Evolutionary conservation across 2,113 vertebrate species (phyloP), one percentile per base, ranked within the genome.

Genomic region (Apistogramma diplotaenia): DNA sequence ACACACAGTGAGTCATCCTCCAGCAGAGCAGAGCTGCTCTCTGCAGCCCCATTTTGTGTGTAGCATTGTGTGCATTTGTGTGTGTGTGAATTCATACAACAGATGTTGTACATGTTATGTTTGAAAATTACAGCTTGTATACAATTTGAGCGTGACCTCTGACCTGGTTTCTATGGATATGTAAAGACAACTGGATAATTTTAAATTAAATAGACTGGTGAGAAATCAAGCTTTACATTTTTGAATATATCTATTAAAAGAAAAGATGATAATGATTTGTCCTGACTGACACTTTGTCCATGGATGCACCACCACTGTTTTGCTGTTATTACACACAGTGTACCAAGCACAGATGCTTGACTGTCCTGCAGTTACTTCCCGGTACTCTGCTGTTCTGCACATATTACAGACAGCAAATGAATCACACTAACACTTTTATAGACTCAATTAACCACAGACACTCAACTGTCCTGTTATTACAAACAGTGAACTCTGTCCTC

Each of bases 1-100:
- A 62, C 29, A 81, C 61, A 54, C 74, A 54, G 60, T 86, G 81
- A 83, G 43, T 87, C 85, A 82, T 86, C 84, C 60, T 81, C 61
- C 65, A 72, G n/a, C 65, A 78, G 57, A 59, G 58, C 21, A 40
- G 46, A 27, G 57, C 65, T 29, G 18, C 43, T 35, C 51, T 74
- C 76, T 65, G 65, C 79, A 58, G 29, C 33, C 62, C 67, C 35
- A 55, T 74, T 8, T 40, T 31, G 18, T 54, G 37, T 61, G 53
- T 37, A 40, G 60, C 43, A 58, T 13, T 58, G 74, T 54, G 61
- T 59, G 57, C 46, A 21, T 43, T 15, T 21, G 18, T 13, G 58
- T 60, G 29, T 43, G 21, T 27, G 62, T 67, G 15, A 46, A 25
- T 27, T 67, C 40, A 49, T 7, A 7, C 15, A 27, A 40, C 62